Conservation (phyloP, 2,888 invertebrate genomes). For the Stenichneumon culpator region DNA sequence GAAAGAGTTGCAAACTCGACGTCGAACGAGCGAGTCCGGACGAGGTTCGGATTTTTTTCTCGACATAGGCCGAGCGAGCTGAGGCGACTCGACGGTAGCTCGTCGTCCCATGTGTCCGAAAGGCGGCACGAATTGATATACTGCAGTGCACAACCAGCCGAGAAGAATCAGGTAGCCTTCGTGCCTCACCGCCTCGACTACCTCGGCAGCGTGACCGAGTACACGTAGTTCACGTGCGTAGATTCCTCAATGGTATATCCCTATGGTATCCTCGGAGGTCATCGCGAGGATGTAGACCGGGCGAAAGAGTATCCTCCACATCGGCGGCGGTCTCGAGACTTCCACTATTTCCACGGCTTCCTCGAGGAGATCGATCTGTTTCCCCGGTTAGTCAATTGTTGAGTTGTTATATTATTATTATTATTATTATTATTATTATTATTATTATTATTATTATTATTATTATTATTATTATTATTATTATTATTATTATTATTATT, state of each 20-base stretch:
- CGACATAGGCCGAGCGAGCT: neutral
- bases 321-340: neutral
- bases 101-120: neutral
- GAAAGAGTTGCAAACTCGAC: neutral
- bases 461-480: too few species aligned
- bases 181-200: neutral
- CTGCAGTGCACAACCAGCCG: neutral
- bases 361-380: neutral
- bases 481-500: too few species aligned
- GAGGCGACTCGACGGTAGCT: neutral
- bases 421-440: too few species aligned
- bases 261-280: neutral
- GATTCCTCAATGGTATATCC: neutral
- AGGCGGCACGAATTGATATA: slow-evolving; percentile 23
- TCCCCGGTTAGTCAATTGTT: slow-evolving; percentile 18
- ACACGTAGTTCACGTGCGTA: neutral
- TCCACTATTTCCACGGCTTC: slow-evolving; percentile 9
- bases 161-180: slow-evolving; percentile 17
- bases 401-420: too few species aligned
- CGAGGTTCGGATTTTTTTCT: neutral
- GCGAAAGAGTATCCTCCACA: slow-evolving; percentile 11
- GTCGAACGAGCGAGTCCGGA: neutral
- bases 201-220: neutral
- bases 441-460: too few species aligned
- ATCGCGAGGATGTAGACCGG: neutral